phyloP scores from a whole-genome alignment of 2,888 invertebrate species.

The Seladonia tumulorum region DNA sequence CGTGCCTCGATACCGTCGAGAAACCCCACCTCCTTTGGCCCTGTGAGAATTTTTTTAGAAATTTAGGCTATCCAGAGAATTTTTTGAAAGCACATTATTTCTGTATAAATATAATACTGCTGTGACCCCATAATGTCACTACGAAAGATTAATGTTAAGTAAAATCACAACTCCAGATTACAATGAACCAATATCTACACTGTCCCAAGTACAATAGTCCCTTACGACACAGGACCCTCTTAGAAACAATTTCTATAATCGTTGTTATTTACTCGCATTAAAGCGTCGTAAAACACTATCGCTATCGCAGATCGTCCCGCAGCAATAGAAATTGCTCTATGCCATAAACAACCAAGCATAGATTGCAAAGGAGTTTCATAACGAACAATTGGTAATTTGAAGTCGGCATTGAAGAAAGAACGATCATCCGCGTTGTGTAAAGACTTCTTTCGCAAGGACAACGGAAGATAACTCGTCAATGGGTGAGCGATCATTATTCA shows the following conservation, averaged over 20 bases:
- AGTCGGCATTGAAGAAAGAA: not conserved
- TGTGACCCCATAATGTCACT: no score
- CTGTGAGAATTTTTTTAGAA: not conserved
- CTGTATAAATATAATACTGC: no score
- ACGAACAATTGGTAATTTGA: not conserved
- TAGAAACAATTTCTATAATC: not conserved
- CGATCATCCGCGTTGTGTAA: not conserved
- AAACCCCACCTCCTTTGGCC: not conserved
- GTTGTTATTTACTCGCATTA: not conserved
- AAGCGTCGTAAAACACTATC: not conserved
- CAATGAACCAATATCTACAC: not conserved
- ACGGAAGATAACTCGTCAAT: slow-evolving; percentile 4
- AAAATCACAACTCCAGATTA: not conserved
- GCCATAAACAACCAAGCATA: not conserved
- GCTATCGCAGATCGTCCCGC: not conserved
- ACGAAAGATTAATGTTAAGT: no score
- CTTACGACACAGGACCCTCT: not conserved
- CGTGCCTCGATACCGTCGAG: not conserved
- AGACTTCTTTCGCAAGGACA: slow-evolving; percentile 10
- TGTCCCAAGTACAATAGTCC: not conserved
- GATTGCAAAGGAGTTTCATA: slow-evolving; percentile 3
- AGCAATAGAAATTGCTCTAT: not conserved
- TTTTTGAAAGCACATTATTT: no score
- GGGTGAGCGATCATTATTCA: slow-evolving; percentile 7
- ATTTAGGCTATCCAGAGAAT: no score